phyloP scores from a whole-genome alignment of 2,797 vertebrate genomes.

The Pterois miles region DNA sequence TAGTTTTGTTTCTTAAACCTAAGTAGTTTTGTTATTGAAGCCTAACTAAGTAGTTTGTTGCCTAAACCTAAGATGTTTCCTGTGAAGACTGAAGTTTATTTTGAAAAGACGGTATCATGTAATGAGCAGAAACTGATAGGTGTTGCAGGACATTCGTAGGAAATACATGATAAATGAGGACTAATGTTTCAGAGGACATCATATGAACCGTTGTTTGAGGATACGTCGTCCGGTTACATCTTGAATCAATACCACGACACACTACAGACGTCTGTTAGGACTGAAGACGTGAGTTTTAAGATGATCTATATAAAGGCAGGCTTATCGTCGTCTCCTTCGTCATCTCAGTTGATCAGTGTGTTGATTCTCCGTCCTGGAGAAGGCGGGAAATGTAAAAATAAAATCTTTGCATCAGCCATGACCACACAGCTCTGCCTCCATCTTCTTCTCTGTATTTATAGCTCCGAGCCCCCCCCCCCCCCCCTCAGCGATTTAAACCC shows the following conservation, averaged over 20 bases:
- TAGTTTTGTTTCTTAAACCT: too few relatives aligned
- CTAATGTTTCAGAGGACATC: too few relatives aligned
- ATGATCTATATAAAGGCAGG: background rate
- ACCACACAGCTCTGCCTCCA: constrained; percentile 35
- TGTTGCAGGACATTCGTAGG: background rate
- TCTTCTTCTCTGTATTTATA: constrained; percentile 21
- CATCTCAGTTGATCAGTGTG: background rate
- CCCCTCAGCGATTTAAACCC: too few relatives aligned
- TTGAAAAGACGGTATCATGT: background rate
- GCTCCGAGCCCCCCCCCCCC: background rate
- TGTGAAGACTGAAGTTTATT: background rate
- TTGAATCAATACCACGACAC: background rate
- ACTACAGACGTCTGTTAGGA: background rate
- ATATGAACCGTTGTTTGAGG: too few relatives aligned
- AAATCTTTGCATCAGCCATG: constrained; percentile 24
- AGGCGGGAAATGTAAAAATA: constrained; percentile 48
- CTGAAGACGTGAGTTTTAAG: background rate
- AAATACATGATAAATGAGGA: background rate
- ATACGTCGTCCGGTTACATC: background rate
- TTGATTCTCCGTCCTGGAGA: background rate
- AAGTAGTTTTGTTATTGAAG: too few relatives aligned
- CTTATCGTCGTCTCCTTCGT: background rate
- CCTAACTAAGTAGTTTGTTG: too few relatives aligned
- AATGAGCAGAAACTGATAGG: accelerated
- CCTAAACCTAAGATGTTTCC: too few relatives aligned